Percentiles rank a stretch among this genome's conserved stretches.
Conservation (phyloP, 2,888 invertebrate species). For the Acleris laterana region DNA sequence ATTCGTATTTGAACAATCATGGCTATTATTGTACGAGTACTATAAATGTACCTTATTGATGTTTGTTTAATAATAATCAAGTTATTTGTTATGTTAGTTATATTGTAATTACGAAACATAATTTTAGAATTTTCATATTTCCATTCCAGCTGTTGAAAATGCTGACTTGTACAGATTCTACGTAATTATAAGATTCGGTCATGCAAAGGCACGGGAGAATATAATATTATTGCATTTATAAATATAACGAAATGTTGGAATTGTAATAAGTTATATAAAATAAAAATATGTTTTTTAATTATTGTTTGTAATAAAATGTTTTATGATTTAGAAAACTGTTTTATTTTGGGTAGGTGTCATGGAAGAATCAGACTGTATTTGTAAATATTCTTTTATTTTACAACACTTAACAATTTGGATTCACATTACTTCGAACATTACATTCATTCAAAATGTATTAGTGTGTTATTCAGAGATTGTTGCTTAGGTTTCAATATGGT, state of each 20-base stretch:
- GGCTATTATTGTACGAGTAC: conserved; percentile 25
- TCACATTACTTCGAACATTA: conserved; percentile 52
- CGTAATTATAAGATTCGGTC: conserved; percentile 33
- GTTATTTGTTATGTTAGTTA: conserved; percentile 33
- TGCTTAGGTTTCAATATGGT: conserved; percentile 41
- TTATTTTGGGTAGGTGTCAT: conserved; percentile 35
- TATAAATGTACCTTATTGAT: conserved; percentile 23
- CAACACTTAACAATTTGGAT: conserved; percentile 64
- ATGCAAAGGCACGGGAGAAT: conserved; percentile 44
- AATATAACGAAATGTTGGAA: conserved; percentile 70
- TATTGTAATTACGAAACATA: conserved; percentile 35
- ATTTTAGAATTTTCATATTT: conserved; percentile 38
- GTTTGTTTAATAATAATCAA: conserved; percentile 5
- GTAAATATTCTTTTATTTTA: conserved; percentile 60
- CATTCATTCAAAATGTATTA: conserved; percentile 48
- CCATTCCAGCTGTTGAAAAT: conserved; percentile 46
- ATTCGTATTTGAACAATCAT: conserved; percentile 8
- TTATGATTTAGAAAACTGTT: conserved; percentile 57
- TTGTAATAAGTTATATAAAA: conserved; percentile 69
- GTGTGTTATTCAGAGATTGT: conserved; percentile 42
- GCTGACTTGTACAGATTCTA: conserved; percentile 37
- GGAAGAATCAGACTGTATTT: conserved; percentile 12
- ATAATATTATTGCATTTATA: conserved; percentile 73
- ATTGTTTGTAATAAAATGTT: conserved; percentile 84
- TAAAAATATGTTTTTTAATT: conserved; percentile 76